These are phyloP conservation scores for Drosophila trapezifrons DNA, from an alignment of 1,140 invertebrate species.

Conservation along the genomic window DNA sequence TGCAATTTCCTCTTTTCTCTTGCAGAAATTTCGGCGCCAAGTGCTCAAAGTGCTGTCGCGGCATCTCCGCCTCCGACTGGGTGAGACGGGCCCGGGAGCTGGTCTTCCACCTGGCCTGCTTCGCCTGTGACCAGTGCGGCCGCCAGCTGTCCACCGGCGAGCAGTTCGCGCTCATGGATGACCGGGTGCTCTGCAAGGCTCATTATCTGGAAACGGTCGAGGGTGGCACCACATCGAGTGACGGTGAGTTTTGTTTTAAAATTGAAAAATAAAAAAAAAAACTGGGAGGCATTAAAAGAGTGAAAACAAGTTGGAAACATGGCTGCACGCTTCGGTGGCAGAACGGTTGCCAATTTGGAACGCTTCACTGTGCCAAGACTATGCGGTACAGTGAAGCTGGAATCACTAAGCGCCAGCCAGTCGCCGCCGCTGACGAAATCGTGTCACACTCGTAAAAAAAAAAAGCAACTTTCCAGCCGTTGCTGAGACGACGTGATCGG, in stretches of 20 bases:
- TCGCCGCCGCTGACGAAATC: constrained; percentile 79
- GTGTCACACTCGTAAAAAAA: constrained; percentile 74
- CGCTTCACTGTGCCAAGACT: constrained; percentile 49
- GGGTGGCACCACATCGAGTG: constrained; percentile 93
- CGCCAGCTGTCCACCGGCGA: constrained; percentile 98
- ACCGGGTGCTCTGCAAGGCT: constrained; percentile 96
- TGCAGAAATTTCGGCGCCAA: constrained; percentile 97
- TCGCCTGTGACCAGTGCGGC: constrained; percentile 98
- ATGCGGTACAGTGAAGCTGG: constrained; percentile 34
- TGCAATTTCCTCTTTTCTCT: constrained; percentile 55
- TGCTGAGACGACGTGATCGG: constrained; percentile 72
- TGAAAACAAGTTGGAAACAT: constrained; percentile 57
- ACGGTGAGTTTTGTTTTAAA: constrained; percentile 86
- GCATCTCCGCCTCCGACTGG: constrained; percentile 98
- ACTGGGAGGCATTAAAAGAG: constrained; percentile 19
- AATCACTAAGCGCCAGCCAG: constrained; percentile 63
- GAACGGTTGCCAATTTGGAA: constrained; percentile 73
- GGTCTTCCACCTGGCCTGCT: constrained; percentile 99
- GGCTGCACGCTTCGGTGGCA: constrained; percentile 62
- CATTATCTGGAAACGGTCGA: constrained; percentile 98
- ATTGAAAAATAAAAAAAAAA: constrained; percentile 9
- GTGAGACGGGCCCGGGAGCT: constrained; percentile 96
- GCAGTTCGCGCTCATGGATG: constrained; percentile 97
- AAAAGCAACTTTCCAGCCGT: constrained; percentile 33
- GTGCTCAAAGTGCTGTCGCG: constrained; percentile 96